Evolutionary conservation across 2,797 vertebrate species (phyloP).

Genomic region (Thripadectes ignobilis): DNA sequence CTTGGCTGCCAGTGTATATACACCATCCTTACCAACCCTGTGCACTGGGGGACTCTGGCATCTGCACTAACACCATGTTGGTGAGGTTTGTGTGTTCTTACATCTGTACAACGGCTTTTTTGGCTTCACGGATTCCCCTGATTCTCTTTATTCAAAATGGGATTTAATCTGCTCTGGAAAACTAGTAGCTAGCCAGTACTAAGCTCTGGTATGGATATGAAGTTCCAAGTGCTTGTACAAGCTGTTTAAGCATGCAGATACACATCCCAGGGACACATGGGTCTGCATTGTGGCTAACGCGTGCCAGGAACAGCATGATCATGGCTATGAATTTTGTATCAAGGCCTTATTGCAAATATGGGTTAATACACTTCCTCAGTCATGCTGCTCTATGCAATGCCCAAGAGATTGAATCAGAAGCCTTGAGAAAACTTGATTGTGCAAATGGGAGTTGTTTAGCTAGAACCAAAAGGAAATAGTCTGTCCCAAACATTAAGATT

Average conservation of each 20-base stretch:
- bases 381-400: neutral
- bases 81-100: neutral
- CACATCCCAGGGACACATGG: fast-evolving
- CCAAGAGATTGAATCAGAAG: neutral
- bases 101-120: neutral
- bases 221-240: neutral
- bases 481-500: neutral
- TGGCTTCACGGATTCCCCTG: neutral
- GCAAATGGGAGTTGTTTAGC: neutral
- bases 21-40: neutral
- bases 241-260: neutral
- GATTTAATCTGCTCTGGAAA: neutral
- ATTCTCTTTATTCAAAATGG: neutral
- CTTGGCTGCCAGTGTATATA: neutral
- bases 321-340: neutral
- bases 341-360: neutral
- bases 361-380: neutral
- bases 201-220: neutral
- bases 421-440: neutral
- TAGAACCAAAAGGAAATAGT: neutral
- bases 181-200: neutral
- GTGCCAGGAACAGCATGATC: neutral
- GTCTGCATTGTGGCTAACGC: fast-evolving
- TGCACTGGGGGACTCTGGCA: neutral
- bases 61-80: neutral